Evolutionary conservation across 2,888 invertebrate genomes (phyloP).

Genomic region (Pseudeuparius sepicola): DNA sequence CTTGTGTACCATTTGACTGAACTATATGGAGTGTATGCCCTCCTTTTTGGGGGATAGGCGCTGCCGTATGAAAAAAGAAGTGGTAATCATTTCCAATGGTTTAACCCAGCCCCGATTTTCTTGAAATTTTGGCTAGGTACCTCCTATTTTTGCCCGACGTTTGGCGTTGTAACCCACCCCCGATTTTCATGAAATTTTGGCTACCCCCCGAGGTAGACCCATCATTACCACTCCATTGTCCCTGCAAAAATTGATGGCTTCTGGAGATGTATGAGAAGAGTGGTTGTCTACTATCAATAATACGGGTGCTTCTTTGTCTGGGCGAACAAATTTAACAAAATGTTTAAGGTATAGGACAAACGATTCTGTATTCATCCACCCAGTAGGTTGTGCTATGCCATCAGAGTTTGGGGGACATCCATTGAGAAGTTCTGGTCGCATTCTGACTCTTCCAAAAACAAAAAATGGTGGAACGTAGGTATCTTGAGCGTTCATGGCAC

Average conservation of each 20-base stretch:
- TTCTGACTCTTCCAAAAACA: conserved; percentile 18
- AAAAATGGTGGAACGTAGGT: no score
- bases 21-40: no score
- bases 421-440: conserved; percentile 21
- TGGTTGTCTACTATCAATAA: conserved; percentile 24
- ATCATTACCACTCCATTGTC: conserved; percentile 23
- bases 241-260: conserved; percentile 22
- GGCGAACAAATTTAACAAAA: conserved; percentile 22
- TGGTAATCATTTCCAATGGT: conserved; percentile 25
- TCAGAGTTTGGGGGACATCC: conserved; percentile 21
- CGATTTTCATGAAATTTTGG: no score
- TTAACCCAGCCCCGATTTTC: no score
- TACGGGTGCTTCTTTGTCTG: conserved; percentile 17
- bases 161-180: no score
- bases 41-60: no score
- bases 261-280: conserved; percentile 21
- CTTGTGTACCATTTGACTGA: no score
- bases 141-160: no score
- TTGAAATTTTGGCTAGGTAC: no score
- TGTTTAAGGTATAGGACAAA: conserved; percentile 25
- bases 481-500: conserved; percentile 22
- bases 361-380: conserved; percentile 25
- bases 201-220: no score
- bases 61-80: no score
- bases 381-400: conserved; percentile 19